Evolutionary conservation across 2,888 invertebrate species (phyloP).

Genomic region (Heliconius ethilla): DNA sequence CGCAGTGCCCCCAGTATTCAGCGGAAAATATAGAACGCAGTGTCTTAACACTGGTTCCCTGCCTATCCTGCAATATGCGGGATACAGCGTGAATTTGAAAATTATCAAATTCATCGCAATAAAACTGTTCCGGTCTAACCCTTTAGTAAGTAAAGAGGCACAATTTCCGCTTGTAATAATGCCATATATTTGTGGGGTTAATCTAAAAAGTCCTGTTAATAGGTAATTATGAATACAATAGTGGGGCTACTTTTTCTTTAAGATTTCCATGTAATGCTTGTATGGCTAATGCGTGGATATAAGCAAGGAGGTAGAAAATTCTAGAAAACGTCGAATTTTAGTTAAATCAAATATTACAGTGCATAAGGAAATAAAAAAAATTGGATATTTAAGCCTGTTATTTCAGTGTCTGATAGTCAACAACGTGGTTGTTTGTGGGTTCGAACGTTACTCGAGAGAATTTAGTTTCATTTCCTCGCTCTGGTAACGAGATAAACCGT

Average conservation of each 20-base stretch:
- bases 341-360: neutral
- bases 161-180: constrained; percentile 54
- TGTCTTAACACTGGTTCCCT: no score
- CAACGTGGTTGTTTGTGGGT: no score
- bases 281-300: constrained; percentile 38
- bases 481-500: no score
- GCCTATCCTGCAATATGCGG: no score
- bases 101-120: constrained; percentile 27
- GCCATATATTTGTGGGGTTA: constrained; percentile 45
- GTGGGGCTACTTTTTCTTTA: constrained; percentile 48
- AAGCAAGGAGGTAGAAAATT: constrained; percentile 11
- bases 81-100: neutral
- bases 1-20: no score
- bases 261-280: constrained; percentile 38
- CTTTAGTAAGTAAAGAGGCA: constrained; percentile 45
- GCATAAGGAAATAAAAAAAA: no score
- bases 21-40: fast-evolving
- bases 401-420: no score
- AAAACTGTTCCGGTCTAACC: constrained; percentile 38
- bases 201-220: constrained; percentile 44
- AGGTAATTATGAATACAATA: constrained; percentile 55
- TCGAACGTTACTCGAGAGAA: no score
- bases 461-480: neutral
- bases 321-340: constrained; percentile 22
- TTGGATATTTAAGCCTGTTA: no score